These are phyloP conservation scores for Carollia perspicillata DNA, from an alignment of 2,113 vertebrate species.

Conservation along the genomic window DNA sequence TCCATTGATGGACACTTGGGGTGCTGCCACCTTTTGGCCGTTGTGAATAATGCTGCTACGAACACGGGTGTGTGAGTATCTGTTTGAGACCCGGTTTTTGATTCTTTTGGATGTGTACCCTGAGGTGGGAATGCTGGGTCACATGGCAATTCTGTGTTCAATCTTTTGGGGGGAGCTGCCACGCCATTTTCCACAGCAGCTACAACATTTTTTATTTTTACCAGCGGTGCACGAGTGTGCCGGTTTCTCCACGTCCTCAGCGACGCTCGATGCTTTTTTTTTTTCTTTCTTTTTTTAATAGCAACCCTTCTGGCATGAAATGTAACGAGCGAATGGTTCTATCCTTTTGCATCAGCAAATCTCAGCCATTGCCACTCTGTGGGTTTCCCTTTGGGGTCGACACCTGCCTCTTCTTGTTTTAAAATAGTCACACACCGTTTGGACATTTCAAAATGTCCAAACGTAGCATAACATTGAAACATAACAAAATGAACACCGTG, in stretches of 20 bases:
- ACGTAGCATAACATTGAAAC: background rate
- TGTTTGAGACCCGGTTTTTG: background rate
- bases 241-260: background rate
- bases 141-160: background rate
- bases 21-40: background rate
- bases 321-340: accelerated
- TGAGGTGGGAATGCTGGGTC: background rate
- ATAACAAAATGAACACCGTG: background rate
- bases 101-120: background rate
- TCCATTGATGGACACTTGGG: background rate
- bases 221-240: background rate
- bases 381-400: background rate
- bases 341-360: background rate
- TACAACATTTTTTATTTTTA: background rate
- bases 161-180: background rate
- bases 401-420: background rate
- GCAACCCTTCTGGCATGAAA: background rate
- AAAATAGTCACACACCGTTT: background rate
- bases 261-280: background rate
- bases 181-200: background rate
- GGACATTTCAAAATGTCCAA: background rate
- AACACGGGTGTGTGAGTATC: background rate
- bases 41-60: background rate
- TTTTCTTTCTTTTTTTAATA: background rate
- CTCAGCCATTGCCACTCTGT: background rate